Conservation (phyloP, 2,888 invertebrate species). For the Phania funesta region DNA sequence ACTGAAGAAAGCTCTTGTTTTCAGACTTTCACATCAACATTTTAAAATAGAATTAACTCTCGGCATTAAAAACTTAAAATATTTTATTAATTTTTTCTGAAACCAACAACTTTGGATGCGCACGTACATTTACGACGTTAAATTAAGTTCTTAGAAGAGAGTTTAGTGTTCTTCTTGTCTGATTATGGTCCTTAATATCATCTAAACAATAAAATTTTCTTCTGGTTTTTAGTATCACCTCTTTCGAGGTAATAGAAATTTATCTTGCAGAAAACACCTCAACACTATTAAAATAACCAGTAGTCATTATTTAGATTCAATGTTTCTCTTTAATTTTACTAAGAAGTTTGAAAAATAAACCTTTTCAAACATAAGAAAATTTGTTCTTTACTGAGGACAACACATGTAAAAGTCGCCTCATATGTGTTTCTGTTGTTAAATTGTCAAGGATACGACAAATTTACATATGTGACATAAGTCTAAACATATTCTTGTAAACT, state of each 20-base stretch:
- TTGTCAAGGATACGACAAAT: slow-evolving; percentile 62
- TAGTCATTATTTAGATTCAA: slow-evolving; percentile 25
- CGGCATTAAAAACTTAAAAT: not conserved
- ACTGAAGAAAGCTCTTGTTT: no score
- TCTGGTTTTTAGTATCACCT: slow-evolving; percentile 45
- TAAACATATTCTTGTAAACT: not conserved
- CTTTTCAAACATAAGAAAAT: slow-evolving; percentile 27
- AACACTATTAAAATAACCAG: slow-evolving; percentile 20
- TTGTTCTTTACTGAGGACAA: slow-evolving; percentile 12
- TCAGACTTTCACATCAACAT: no score
- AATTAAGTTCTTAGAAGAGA: no score
- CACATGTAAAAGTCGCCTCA: slow-evolving; percentile 38
- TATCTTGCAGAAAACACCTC: slow-evolving; percentile 60
- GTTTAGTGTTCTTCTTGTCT: no score
- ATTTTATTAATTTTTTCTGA: slow-evolving; percentile 63
- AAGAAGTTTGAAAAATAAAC: slow-evolving; percentile 9
- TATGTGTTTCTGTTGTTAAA: slow-evolving; percentile 62
- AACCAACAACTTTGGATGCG: slow-evolving; percentile 36
- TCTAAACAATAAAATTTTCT: slow-evolving; percentile 27
- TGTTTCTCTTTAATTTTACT: not conserved
- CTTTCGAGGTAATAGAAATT: slow-evolving; percentile 46
- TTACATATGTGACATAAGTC: slow-evolving; percentile 51
- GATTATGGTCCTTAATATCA: slow-evolving; percentile 49
- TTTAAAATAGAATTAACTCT: no score
- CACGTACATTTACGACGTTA: not conserved